phyloP scores from a whole-genome alignment of 2,797 vertebrate species.

The Labeo calbasu region DNA sequence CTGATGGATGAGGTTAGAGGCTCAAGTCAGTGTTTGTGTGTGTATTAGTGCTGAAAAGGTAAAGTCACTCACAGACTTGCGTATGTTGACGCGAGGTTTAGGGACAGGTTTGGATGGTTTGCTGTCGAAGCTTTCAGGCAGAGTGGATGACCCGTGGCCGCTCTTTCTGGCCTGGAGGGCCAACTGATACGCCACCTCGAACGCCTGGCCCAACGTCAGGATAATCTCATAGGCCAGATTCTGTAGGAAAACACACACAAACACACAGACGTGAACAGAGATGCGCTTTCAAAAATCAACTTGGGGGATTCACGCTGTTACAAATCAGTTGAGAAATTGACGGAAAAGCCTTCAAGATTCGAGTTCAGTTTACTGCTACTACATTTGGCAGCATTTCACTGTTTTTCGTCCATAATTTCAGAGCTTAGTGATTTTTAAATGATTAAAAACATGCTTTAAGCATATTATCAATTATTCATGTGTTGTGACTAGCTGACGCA shows the following conservation, averaged over 20 bases:
- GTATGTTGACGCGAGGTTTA: slow-evolving; percentile 97
- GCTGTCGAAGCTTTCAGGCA: slow-evolving; percentile 98
- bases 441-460: slow-evolving; percentile 31
- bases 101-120: slow-evolving; percentile 97
- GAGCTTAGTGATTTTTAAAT: slow-evolving; percentile 23
- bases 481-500: slow-evolving; percentile 29
- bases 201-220: slow-evolving; percentile 96
- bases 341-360: background rate
- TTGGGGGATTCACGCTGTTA: background rate
- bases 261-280: background rate
- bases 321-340: background rate
- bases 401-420: slow-evolving; percentile 7
- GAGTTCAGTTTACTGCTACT: slow-evolving; percentile 6
- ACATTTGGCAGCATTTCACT: slow-evolving; percentile 3
- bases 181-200: slow-evolving; percentile 98
- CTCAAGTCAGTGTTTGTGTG: background rate
- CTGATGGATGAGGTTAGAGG: background rate
- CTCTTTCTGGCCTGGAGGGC: slow-evolving; percentile 97
- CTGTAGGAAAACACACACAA: slow-evolving; percentile 70
- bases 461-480: slow-evolving; percentile 14
- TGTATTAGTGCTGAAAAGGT: background rate
- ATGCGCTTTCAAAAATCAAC: slow-evolving; percentile 8
- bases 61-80: slow-evolving; percentile 91
- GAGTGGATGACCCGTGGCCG: slow-evolving; percentile 94
- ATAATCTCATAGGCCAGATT: slow-evolving; percentile 99